phyloP scores from a whole-genome alignment of 2,113 vertebrate genomes.

The Leptocoma aspasia region DNA sequence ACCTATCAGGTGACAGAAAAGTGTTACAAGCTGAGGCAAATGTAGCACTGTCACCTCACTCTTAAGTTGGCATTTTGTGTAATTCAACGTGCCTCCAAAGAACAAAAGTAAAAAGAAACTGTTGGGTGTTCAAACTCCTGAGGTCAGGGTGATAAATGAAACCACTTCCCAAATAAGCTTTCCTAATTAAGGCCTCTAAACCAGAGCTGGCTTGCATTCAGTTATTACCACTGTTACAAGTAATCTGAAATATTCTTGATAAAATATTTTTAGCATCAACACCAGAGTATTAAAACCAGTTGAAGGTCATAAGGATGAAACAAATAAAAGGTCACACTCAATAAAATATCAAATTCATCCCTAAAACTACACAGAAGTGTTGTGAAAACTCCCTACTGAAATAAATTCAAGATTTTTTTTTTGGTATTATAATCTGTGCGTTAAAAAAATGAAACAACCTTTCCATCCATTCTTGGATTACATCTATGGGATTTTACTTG shows the following conservation, averaged over 20 bases:
- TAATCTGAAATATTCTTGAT: slow-evolving; percentile 67
- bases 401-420: neutral
- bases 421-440: neutral
- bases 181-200: slow-evolving; percentile 61
- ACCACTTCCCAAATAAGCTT: slow-evolving; percentile 66
- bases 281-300: neutral
- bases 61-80: neutral
- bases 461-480: neutral
- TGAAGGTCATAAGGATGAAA: slow-evolving; percentile 56
- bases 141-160: slow-evolving; percentile 54
- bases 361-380: neutral
- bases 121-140: neutral
- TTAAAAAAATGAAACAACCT: neutral
- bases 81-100: neutral
- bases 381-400: neutral
- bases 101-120: neutral
- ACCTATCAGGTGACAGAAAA: neutral
- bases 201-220: slow-evolving; percentile 48
- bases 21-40: neutral
- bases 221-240: slow-evolving; percentile 52
- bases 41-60: neutral
- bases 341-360: neutral
- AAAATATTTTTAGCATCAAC: slow-evolving; percentile 63
- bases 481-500: neutral
- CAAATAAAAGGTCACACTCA: neutral